Evolutionary conservation across 2,113 vertebrate genomes (phyloP).

Genomic region (Candoia aspera): DNA sequence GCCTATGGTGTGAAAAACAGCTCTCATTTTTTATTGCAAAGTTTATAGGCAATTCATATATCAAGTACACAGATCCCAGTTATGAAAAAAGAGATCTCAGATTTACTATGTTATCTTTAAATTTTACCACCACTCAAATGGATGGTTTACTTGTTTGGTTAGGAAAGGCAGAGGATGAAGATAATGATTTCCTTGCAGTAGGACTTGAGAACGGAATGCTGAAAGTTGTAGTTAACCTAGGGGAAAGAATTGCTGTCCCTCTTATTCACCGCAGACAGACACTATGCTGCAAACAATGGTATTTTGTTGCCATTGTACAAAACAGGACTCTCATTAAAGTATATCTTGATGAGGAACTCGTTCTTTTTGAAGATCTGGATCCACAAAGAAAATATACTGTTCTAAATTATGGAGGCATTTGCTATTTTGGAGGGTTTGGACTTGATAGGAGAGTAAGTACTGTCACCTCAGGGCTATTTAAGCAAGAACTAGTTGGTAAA

Average conservation of each 20-base stretch:
- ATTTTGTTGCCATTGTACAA: conserved; percentile 73
- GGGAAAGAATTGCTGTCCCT: conserved; percentile 75
- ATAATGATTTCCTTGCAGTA: conserved; percentile 83
- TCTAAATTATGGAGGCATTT: conserved; percentile 79
- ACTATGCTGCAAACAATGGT: conserved; percentile 75
- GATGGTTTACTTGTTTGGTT: conserved; percentile 82
- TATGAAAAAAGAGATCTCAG: conserved; percentile 76
- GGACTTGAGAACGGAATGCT: conserved; percentile 77
- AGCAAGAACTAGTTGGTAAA: conserved; percentile 77
- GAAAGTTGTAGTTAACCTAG: conserved; percentile 85
- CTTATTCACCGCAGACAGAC: conserved; percentile 60
- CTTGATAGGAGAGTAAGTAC: conserved; percentile 68
- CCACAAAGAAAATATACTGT: conserved; percentile 80
- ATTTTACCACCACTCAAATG: conserved; percentile 72
- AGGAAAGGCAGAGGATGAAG: conserved; percentile 80
- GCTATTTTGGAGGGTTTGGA: conserved; percentile 88
- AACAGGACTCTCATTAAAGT: conserved; percentile 80
- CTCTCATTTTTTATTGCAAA: conserved; percentile 69
- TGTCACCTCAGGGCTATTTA: conserved; percentile 81
- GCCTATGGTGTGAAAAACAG: conserved; percentile 73
- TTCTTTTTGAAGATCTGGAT: conserved; percentile 80
- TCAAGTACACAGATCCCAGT: conserved; percentile 79
- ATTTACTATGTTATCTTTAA: conserved; percentile 76
- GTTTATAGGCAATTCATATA: conserved; percentile 80
- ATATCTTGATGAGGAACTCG: conserved; percentile 70